A percentile compares a stretch with the other conserved stretches of the same genome.
Conservation (phyloP, 1,140 invertebrate species). For the Papilio helenus region DNA sequence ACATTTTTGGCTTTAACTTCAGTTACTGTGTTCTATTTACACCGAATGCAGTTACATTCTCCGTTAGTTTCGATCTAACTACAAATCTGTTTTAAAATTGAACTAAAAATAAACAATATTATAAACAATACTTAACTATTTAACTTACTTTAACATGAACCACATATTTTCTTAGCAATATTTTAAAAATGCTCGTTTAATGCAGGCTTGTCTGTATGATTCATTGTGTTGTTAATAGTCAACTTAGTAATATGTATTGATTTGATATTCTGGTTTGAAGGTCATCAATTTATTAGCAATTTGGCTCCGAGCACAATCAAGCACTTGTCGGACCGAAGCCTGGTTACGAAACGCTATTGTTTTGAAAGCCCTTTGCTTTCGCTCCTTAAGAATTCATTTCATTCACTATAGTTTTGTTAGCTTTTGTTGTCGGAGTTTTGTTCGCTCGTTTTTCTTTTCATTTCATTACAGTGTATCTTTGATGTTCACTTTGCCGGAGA, state of each 20-base stretch:
- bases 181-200: neutral
- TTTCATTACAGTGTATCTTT: constrained; percentile 58
- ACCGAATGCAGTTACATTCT: neutral
- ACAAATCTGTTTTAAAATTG: neutral
- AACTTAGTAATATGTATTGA: neutral
- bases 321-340: constrained; percentile 42
- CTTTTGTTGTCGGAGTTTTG: constrained; percentile 68
- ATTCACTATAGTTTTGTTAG: constrained; percentile 73
- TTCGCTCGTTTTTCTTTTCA: constrained; percentile 58
- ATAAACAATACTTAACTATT: neutral
- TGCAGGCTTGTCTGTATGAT: neutral
- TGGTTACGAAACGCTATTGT: constrained; percentile 56
- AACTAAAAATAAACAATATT: neutral
- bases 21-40: constrained; percentile 33
- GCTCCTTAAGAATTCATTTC: constrained; percentile 62
- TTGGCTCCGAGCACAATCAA: constrained; percentile 55
- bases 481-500: constrained; percentile 50
- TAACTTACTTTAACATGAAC: neutral
- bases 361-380: constrained; percentile 60
- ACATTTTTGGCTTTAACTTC: constrained; percentile 29
- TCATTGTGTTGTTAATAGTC: neutral
- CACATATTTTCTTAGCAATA: neutral
- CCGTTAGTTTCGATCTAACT: neutral
- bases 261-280: neutral
- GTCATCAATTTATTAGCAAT: constrained; percentile 40